phyloP scores from a whole-genome alignment of 2,888 invertebrate genomes.

The Hypena proboscidalis region DNA sequence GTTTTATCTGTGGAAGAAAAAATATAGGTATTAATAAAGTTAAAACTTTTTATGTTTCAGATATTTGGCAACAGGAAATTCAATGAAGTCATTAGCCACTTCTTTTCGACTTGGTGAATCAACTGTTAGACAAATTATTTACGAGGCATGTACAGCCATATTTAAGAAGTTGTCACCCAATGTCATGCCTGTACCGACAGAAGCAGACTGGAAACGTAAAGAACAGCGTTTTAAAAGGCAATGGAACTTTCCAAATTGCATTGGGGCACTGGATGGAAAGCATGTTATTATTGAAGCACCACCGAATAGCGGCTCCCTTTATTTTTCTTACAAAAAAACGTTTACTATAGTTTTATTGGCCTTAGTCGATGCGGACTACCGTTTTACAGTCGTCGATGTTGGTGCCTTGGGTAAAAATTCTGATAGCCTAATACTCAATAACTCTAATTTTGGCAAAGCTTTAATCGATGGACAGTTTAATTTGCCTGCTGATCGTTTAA shows the following conservation, averaged over 20 bases:
- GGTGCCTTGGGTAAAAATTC: conserved; percentile 9
- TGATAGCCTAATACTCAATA: conserved; percentile 2
- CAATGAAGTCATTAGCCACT: conserved; percentile 23
- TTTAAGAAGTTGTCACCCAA: conserved; percentile 24
- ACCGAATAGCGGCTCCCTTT: conserved; percentile 18
- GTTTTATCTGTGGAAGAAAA: conserved; percentile 16
- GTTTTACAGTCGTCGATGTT: conserved; percentile 25
- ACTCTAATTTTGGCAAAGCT: no score
- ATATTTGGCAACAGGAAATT: conserved; percentile 30
- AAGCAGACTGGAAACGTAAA: conserved; percentile 8
- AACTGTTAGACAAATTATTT: conserved; percentile 24
- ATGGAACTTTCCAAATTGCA: conserved; percentile 10
- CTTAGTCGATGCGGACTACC: conserved; percentile 26
- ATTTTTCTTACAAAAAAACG: conserved; percentile 18
- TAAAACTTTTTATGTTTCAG: conserved; percentile 20
- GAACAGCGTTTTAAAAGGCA: conserved; percentile 7
- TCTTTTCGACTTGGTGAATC: conserved; percentile 24
- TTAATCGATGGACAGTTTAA: no score
- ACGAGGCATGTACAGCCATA: conserved; percentile 26
- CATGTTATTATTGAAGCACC: conserved; percentile 21
- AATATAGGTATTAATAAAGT: conserved; percentile 11
- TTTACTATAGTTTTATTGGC: conserved; percentile 23
- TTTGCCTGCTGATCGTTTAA: no score
- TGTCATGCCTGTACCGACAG: conserved; percentile 5
- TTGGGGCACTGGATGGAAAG: conserved; percentile 14